Evolutionary conservation across 2,797 vertebrate species (phyloP).

Genomic region (Microctenopoma stevenorrisi): DNA sequence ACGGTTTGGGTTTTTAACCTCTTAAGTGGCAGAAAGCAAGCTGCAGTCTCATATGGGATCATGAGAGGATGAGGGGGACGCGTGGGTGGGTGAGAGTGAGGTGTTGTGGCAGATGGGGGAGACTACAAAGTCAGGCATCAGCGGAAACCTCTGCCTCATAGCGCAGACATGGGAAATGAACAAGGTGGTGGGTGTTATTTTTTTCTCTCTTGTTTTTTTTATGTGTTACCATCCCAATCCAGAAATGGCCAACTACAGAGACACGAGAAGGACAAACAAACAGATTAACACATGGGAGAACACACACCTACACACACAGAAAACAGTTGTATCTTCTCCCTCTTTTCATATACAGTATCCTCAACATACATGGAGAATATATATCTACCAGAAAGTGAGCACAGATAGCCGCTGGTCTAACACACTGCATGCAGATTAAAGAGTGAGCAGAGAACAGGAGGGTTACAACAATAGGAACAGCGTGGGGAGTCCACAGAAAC

Average conservation of each 20-base stretch:
- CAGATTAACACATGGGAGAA: slow-evolving; percentile 67
- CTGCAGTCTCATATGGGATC: slow-evolving; percentile 67
- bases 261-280: slow-evolving; percentile 77
- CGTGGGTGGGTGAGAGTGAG: slow-evolving; percentile 26
- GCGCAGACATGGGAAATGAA: slow-evolving; percentile 63
- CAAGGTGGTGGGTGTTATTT: slow-evolving; percentile 50
- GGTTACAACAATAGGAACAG: slow-evolving; percentile 72
- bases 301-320: slow-evolving; percentile 35
- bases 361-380: slow-evolving; percentile 23
- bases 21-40: slow-evolving; percentile 81
- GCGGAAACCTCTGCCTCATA: slow-evolving; percentile 54
- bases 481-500: slow-evolving; percentile 67
- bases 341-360: slow-evolving; percentile 23
- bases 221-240: slow-evolving; percentile 76
- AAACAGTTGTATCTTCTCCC: slow-evolving; percentile 24
- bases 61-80: slow-evolving; percentile 42
- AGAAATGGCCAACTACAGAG: slow-evolving; percentile 75
- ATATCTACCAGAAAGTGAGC: slow-evolving; percentile 16
- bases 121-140: slow-evolving; percentile 59
- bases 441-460: slow-evolving; percentile 56
- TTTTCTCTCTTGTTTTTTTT: slow-evolving; percentile 16
- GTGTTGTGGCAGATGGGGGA: slow-evolving; percentile 1
- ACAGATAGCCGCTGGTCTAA: slow-evolving; percentile 20
- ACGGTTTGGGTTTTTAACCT: slow-evolving; percentile 80
- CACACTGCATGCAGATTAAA: slow-evolving; percentile 54